phyloP scores from a whole-genome alignment of 2,113 vertebrate genomes.

The Panthera tigris region DNA sequence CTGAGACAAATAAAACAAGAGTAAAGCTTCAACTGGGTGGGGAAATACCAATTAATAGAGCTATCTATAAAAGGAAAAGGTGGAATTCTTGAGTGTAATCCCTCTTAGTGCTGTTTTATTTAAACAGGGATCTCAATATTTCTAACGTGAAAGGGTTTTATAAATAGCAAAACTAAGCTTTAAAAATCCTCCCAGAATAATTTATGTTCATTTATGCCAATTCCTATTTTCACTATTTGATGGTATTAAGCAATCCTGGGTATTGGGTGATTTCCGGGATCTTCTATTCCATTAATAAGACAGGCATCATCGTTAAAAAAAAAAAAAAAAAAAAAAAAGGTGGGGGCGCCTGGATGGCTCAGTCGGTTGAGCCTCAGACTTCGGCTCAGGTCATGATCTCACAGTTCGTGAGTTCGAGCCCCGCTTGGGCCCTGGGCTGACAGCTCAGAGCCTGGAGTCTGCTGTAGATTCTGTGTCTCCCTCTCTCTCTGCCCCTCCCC shows the following conservation, averaged over 20 bases:
- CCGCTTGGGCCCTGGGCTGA: too few relatives aligned
- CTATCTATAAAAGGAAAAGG: not conserved
- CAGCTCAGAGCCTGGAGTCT: too few relatives aligned
- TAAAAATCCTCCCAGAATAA: constrained; percentile 45
- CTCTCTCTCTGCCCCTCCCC: too few relatives aligned
- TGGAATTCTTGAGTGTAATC: not conserved
- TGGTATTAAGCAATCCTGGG: not conserved
- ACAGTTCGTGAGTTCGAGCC: too few relatives aligned
- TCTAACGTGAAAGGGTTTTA: constrained; percentile 38
- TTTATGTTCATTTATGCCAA: not conserved
- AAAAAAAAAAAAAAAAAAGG: too few relatives aligned
- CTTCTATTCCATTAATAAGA: not conserved
- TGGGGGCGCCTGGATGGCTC: too few relatives aligned
- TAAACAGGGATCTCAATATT: constrained; percentile 7
- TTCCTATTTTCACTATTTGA: not conserved
- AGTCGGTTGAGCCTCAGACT: too few relatives aligned
- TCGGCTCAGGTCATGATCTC: too few relatives aligned
- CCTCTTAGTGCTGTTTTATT: constrained; percentile 10
- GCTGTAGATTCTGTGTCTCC: too few relatives aligned
- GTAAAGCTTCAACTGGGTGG: not conserved
- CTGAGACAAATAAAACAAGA: constrained; percentile 48
- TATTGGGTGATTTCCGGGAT: not conserved
- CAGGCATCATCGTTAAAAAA: not conserved
- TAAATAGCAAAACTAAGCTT: constrained; percentile 33
- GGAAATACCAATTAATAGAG: not conserved